Base-by-base conservation (phyloP, 1,140 invertebrate genomes). In the Eumeta japonica region DNA sequence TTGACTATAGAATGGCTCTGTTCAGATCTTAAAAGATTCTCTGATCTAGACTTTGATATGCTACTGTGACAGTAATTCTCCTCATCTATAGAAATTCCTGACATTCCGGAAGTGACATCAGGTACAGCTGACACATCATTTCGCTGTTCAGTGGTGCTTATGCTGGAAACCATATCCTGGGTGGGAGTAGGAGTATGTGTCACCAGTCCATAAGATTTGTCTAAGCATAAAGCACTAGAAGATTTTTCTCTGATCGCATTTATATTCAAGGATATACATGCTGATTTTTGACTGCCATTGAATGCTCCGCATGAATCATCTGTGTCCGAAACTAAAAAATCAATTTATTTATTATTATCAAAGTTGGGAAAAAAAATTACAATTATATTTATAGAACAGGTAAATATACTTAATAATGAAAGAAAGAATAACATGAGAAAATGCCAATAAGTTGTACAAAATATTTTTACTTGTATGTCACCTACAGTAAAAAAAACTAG, bases 81-180 rank as follows among this genome's bases (percentile, higher is more conserved):
- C 1, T 77, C 75, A 18, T 77, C 74, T 28, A 75, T 75, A 11
- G 75, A 77, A 37, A 77, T 67, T 17, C 71, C 72, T 1, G 75
- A 77, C 55, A 77, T 63, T 1, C 59, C 72, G 0, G 74, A 77
- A 0, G 64, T 73, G 28, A 75, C 54, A 37, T 77, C 74, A 0
- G 74, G 72, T 2, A 76, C 41, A 0, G 71, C 62, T 2, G 74
- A 76, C 9, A 50, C 55, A 37, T 76, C 74, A 36, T 71, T 66
- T 2, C 72, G 48, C 24, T 76, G 74, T 43, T 76, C 74, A 0
- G 72, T 75, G 2, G 66, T 75, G 39, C 74, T 76, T 13, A 77
- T 64, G 31, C 72, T 75, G n/a, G 74, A 77, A 3, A 76, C 74
- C 74, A 75, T 76, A 48, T 76, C 74, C 31, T 75, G 74, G 1